phyloP scores from a whole-genome alignment of 2,888 invertebrate species.

The Mesorhabditis sp. region DNA sequence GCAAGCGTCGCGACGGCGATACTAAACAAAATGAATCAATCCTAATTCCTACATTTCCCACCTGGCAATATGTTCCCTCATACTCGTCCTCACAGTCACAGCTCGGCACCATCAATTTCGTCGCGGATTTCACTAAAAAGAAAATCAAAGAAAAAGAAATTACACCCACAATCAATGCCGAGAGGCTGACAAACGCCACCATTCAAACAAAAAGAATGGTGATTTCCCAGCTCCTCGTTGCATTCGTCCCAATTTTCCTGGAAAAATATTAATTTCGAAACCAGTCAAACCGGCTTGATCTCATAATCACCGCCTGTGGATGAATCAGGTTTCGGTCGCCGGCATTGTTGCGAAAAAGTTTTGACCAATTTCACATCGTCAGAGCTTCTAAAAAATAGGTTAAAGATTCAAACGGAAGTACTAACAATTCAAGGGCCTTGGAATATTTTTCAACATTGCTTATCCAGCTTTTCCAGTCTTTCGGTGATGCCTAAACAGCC shows the following conservation, averaged over 20 bases:
- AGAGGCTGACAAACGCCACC: not conserved
- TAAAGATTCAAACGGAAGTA: not conserved
- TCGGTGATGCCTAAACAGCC: not conserved
- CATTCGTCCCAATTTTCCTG: constrained; percentile 2
- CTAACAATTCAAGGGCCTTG: not conserved
- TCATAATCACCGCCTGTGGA: not conserved
- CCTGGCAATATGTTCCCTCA: not conserved
- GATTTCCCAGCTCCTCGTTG: not conserved
- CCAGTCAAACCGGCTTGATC: not conserved
- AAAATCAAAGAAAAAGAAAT: not conserved
- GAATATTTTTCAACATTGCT: not conserved
- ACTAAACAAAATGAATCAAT: not conserved
- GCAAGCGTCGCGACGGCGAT: not conserved
- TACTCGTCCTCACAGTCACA: constrained; percentile 1
- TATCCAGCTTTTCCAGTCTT: not conserved
- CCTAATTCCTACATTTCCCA: not conserved
- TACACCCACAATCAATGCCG: not conserved
- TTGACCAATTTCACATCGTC: not conserved
- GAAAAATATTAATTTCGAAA: not conserved
- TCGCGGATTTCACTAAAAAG: not conserved
- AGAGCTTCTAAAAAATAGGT: not conserved
- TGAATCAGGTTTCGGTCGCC: not conserved
- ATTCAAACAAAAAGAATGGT: not conserved
- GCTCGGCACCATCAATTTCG: not conserved
- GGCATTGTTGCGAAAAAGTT: not conserved